These are phyloP conservation scores for Cyprichromis sp. DNA, from an alignment of 2,113 vertebrate genomes.

Conservation along the genomic window DNA sequence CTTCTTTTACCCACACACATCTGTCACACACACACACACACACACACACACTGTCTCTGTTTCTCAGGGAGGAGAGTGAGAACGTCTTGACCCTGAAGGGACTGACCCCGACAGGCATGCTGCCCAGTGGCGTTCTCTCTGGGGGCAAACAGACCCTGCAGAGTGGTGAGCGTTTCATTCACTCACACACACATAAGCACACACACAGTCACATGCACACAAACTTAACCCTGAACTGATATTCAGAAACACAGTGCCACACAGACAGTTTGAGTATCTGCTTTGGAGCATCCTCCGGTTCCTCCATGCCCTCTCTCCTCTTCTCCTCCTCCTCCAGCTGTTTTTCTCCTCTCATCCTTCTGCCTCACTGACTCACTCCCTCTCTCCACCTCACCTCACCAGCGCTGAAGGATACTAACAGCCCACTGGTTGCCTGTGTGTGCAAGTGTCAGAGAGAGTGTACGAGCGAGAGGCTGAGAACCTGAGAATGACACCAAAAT, in stretches of 20 bases:
- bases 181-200: neutral
- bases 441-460: neutral
- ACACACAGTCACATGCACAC: neutral
- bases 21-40: neutral
- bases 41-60: neutral
- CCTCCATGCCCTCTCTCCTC: neutral
- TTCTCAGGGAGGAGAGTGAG: constrained; percentile 77
- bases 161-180: constrained; percentile 67
- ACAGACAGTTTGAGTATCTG: neutral
- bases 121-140: constrained; percentile 77
- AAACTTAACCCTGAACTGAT: neutral
- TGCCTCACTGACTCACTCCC: constrained; percentile 28
- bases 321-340: constrained; percentile 14
- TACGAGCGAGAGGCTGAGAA: neutral
- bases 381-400: constrained; percentile 42
- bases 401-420: constrained; percentile 49
- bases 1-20: neutral
- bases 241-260: neutral
- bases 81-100: constrained; percentile 81
- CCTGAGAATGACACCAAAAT: neutral
- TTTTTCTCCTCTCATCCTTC: constrained; percentile 26
- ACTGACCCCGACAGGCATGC: constrained; percentile 78
- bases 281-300: constrained; percentile 9
- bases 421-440: constrained; percentile 29
- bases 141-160: constrained; percentile 80